phyloP scores from a whole-genome alignment of 2,797 vertebrate genomes.

The Eulemur mongoz region DNA sequence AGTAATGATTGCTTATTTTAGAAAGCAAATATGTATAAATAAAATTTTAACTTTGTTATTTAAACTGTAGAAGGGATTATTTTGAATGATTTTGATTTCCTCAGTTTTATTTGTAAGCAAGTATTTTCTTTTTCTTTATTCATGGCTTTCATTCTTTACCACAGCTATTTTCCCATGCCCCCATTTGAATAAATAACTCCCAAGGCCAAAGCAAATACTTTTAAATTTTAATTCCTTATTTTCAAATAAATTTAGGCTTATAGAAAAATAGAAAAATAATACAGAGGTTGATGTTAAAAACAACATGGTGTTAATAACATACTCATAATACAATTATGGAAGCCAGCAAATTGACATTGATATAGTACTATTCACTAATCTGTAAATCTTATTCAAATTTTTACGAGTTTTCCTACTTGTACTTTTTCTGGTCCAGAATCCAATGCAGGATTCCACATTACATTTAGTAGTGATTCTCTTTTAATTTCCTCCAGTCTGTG shows the following conservation, averaged over 20 bases:
- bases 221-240: not conserved
- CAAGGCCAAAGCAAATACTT: not conserved
- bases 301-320: not conserved
- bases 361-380: not conserved
- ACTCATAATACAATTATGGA: not conserved
- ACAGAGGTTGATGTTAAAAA: not conserved
- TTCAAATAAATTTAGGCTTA: not conserved
- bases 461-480: not conserved
- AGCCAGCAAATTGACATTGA: not conserved
- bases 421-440: not conserved
- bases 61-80: not conserved
- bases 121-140: not conserved
- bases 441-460: not conserved
- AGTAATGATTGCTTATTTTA: not conserved
- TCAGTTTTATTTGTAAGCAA: not conserved
- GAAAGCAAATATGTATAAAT: not conserved
- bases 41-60: not conserved
- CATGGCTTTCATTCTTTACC: not conserved
- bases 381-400: not conserved
- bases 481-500: not conserved
- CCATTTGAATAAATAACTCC: not conserved
- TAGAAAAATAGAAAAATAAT: not conserved
- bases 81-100: not conserved
- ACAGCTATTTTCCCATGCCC: not conserved
- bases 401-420: not conserved